Evolutionary conservation across 2,797 vertebrate species (phyloP).

Genomic region (Dendrocincla tyrannina): DNA sequence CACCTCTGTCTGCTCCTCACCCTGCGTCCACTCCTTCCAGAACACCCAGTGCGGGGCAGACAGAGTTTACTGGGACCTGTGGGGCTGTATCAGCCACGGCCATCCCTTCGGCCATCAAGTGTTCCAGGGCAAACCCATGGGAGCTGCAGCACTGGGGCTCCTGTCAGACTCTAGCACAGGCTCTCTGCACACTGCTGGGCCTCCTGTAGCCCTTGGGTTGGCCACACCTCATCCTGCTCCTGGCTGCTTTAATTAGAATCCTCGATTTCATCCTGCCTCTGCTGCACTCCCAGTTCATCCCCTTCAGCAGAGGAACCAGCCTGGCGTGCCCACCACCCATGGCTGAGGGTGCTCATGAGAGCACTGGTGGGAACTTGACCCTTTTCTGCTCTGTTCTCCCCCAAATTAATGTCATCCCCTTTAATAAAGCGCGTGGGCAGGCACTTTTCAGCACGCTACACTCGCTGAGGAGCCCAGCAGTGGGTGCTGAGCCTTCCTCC

Average conservation of each 20-base stretch:
- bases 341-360: no score
- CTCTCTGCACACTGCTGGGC: not conserved
- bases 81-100: not conserved
- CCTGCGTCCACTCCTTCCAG: not conserved
- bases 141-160: not conserved
- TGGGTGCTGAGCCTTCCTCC: not conserved
- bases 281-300: not conserved
- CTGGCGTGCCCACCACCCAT: not conserved
- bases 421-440: not conserved
- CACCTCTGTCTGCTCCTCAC: not conserved
- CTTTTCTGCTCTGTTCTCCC: not conserved
- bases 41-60: accelerated
- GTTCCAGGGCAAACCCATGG: accelerated
- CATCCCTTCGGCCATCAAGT: not conserved
- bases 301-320: not conserved
- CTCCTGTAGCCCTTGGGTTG: accelerated
- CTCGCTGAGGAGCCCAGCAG: not conserved
- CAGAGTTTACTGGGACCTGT: accelerated
- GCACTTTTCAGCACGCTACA: not conserved
- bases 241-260: accelerated
- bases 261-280: accelerated
- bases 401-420: not conserved
- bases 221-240: not conserved
- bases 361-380: not conserved
- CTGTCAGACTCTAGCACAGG: not conserved